Evolutionary conservation across 1,140 invertebrate genomes (phyloP).

Genomic region (Formica exsecta): DNA sequence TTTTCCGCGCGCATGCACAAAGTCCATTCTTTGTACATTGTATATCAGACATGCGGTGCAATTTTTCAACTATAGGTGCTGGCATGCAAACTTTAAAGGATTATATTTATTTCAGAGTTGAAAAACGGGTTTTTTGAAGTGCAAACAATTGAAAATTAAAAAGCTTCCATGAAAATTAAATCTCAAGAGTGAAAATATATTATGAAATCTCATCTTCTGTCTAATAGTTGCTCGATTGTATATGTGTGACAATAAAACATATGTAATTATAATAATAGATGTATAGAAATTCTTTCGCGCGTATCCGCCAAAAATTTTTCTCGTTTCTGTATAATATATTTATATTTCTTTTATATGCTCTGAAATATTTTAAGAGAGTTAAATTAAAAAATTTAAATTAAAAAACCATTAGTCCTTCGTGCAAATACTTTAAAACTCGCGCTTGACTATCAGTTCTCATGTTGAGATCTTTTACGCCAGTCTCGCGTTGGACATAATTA

Average conservation of each 20-base stretch:
- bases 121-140: background rate
- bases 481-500: constrained; percentile 67
- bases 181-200: background rate
- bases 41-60: background rate
- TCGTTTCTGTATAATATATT: background rate
- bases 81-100: constrained; percentile 7
- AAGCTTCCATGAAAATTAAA: background rate
- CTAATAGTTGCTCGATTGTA: background rate
- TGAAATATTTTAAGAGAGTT: background rate
- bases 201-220: background rate
- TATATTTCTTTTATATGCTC: background rate
- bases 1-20: constrained; percentile 32
- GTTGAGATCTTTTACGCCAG: constrained; percentile 46
- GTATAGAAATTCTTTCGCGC: background rate
- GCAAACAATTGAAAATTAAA: constrained; percentile 14
- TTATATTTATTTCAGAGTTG: background rate
- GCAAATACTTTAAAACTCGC: constrained; percentile 29
- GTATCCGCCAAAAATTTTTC: no score
- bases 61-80: constrained; percentile 21
- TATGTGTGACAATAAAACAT: constrained; percentile 1
- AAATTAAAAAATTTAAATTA: constrained; percentile 28
- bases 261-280: background rate
- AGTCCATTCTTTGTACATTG: constrained; percentile 30
- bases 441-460: constrained; percentile 69
- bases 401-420: constrained; percentile 34